These are phyloP conservation scores for Ecliptopera silaceata DNA, from an alignment of 2,888 invertebrate genomes.

Conservation along the genomic window DNA sequence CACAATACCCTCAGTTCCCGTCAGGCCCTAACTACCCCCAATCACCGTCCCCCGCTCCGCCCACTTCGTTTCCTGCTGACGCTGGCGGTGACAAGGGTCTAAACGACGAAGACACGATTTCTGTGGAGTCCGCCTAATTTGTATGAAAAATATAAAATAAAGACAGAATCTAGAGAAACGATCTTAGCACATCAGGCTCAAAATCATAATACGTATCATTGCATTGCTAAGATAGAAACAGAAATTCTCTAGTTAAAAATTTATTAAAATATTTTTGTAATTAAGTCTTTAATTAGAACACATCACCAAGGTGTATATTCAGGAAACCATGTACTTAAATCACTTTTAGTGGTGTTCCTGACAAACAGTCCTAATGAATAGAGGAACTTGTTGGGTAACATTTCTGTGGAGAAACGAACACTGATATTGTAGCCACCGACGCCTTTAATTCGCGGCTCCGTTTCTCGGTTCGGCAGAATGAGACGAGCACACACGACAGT, in stretches of 20 bases:
- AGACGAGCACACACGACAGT: slow-evolving; percentile 64
- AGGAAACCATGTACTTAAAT: slow-evolving; percentile 46
- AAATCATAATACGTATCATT: neutral
- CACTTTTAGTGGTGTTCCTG: slow-evolving; percentile 48
- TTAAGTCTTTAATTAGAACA: neutral
- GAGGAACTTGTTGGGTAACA: slow-evolving; percentile 61
- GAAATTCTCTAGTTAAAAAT: neutral
- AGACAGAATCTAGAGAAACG: neutral
- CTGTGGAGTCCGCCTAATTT: slow-evolving; percentile 71
- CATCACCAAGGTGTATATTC: slow-evolving; percentile 52
- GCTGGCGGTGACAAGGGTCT: slow-evolving; percentile 54
- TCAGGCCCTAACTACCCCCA: slow-evolving; percentile 42
- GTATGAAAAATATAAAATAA: neutral
- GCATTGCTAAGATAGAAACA: neutral
- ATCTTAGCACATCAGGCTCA: too few species aligned
- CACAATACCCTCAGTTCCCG: slow-evolving; percentile 51
- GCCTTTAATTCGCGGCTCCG: slow-evolving; percentile 51
- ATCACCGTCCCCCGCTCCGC: slow-evolving; percentile 49
- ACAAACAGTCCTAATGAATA: slow-evolving; percentile 61
- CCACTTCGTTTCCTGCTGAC: slow-evolving; percentile 55
- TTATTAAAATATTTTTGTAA: slow-evolving; percentile 7
- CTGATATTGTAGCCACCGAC: slow-evolving; percentile 67
- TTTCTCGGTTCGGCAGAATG: slow-evolving; percentile 57
- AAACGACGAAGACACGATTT: slow-evolving; percentile 72
- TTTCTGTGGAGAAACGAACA: slow-evolving; percentile 51